Percentiles rank a stretch among this genome's conserved stretches.
These are phyloP conservation scores for Ypsolopha sequella DNA, from an alignment of 2,888 invertebrate species.

Conservation along the genomic window DNA sequence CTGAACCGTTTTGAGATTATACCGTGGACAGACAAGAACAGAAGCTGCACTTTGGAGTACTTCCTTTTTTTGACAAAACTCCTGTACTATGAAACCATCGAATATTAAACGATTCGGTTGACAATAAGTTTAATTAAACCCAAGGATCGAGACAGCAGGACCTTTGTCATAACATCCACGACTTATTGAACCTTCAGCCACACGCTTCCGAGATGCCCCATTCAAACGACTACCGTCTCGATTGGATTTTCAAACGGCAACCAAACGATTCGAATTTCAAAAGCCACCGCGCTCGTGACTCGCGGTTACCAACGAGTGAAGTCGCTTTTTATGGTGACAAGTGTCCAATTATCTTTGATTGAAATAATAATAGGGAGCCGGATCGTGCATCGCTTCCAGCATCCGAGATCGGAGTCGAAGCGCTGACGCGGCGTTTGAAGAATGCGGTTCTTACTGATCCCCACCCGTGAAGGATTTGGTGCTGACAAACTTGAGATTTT, in stretches of 20 bases:
- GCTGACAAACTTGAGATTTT: conserved; percentile 34
- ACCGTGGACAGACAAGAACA: too few species aligned
- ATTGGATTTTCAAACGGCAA: conserved; percentile 37
- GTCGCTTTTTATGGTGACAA: conserved; percentile 51
- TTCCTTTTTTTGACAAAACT: too few species aligned
- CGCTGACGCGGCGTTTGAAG: conserved; percentile 16
- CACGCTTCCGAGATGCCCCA: conserved; percentile 12
- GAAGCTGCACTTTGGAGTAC: too few species aligned
- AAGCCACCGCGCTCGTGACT: conserved; percentile 36
- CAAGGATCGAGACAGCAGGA: conserved; percentile 20
- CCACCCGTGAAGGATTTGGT: conserved; percentile 52
- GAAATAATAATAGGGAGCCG: conserved; percentile 55
- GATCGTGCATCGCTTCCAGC: conserved; percentile 34
- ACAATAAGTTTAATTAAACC: conserved; percentile 38
- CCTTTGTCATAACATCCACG: conserved; percentile 12
- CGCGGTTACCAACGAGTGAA: conserved; percentile 28
- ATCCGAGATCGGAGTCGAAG: conserved; percentile 34
- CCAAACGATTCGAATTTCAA: conserved; percentile 27
- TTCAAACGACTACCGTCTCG: conserved; percentile 3
- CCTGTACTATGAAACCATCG: too few species aligned
- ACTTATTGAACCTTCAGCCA: conserved; percentile 33
- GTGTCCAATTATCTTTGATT: conserved; percentile 61
- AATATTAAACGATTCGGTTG: conserved; percentile 8
- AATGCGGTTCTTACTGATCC: conserved; percentile 36
- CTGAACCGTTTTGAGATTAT: too few species aligned